Conservation (phyloP, 2,888 invertebrate species). For the Omphaloscelis lunosa region DNA sequence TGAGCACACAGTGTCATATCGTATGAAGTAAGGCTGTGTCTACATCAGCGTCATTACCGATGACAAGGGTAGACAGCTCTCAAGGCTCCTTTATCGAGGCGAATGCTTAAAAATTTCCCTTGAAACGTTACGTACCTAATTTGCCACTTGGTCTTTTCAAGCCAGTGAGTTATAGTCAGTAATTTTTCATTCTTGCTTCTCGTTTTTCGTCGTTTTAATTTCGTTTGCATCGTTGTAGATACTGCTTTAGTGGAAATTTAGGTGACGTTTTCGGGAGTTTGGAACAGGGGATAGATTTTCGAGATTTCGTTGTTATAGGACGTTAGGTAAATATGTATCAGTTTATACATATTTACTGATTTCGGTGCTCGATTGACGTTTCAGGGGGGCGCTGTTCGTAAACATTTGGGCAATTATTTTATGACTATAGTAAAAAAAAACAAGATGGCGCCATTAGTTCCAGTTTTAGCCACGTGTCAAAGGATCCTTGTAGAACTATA, state of each 20-base stretch:
- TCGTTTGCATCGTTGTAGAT: conserved; percentile 69
- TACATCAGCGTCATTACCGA: conserved; percentile 65
- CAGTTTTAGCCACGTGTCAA: neutral
- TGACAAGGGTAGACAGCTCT: conserved; percentile 67
- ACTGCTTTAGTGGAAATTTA: conserved; percentile 56
- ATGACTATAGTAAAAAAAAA: neutral
- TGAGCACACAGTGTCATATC: conserved; percentile 55
- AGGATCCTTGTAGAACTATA: neutral
- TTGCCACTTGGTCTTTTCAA: conserved; percentile 77
- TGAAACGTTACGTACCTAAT: conserved; percentile 73
- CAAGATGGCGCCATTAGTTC: neutral
- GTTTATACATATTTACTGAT: neutral
- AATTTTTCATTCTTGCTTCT: conserved; percentile 77
- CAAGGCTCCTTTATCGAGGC: conserved; percentile 69
- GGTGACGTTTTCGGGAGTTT: conserved; percentile 27
- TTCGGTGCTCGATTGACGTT: neutral
- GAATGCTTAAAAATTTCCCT: conserved; percentile 78
- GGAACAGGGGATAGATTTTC: neutral
- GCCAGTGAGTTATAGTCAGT: conserved; percentile 76
- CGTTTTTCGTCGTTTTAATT: conserved; percentile 69
- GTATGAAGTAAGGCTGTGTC: conserved; percentile 57
- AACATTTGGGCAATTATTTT: neutral
- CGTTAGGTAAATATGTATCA: neutral
- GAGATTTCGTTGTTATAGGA: conserved; percentile 8
- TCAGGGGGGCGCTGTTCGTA: neutral